Percentiles rank a stretch among this genome's conserved stretches.
These are phyloP conservation scores for Pelosia muscerda DNA, from an alignment of 2,888 invertebrate genomes.

Conservation along the genomic window DNA sequence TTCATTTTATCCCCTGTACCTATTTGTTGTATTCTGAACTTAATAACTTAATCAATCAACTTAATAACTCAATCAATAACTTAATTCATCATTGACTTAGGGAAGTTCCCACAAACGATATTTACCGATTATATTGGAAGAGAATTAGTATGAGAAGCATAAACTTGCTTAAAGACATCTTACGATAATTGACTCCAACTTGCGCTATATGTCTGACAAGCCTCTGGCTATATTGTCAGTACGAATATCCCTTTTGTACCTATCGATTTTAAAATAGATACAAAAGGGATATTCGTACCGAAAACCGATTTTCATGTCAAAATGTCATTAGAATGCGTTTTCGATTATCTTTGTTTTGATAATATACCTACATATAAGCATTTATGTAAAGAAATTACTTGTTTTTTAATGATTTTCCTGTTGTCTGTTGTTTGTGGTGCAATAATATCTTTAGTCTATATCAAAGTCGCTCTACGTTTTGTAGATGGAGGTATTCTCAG, in stretches of 20 bases:
- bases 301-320: constrained; percentile 2
- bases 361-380: too few relatives aligned
- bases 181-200: constrained; percentile 1
- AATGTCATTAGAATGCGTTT: neutral
- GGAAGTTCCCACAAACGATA: neutral
- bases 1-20: too few relatives aligned
- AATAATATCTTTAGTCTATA: too few relatives aligned
- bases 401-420: too few relatives aligned
- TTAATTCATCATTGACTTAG: too few relatives aligned
- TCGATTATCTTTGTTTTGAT: constrained; percentile 4
- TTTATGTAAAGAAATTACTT: too few relatives aligned
- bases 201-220: neutral
- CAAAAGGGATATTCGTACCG: neutral
- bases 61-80: too few relatives aligned
- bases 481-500: neutral
- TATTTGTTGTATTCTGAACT: too few relatives aligned
- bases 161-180: constrained; percentile 4
- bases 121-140: neutral
- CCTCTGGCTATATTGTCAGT: neutral
- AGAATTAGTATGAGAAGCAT: neutral
- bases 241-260: constrained; percentile 3
- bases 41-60: too few relatives aligned
- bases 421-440: too few relatives aligned
- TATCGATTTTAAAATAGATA: neutral
- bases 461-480: neutral